A percentile compares a stretch with the other conserved stretches of the same genome.
These are phyloP conservation scores for Chironomus riparius DNA, from an alignment of 2,888 invertebrate genomes.

Conservation along the genomic window DNA sequence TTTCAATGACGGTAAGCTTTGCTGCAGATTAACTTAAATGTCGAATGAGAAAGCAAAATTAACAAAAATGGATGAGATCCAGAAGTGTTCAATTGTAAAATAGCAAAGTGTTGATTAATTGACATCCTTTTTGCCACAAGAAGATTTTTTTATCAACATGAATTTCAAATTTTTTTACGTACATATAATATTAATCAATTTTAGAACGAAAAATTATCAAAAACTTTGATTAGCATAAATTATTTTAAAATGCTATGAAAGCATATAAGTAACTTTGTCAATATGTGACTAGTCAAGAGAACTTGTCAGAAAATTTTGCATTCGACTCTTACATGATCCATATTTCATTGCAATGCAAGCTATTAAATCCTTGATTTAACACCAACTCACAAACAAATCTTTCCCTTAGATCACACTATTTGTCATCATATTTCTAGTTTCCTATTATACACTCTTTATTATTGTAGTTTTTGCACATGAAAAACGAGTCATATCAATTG, in stretches of 20 bases:
- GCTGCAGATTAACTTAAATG: too few species aligned
- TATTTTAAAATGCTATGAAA: too few species aligned
- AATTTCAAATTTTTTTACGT: not conserved
- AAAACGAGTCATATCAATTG: not conserved
- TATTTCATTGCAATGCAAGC: not conserved
- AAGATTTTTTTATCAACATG: not conserved
- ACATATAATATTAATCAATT: not conserved
- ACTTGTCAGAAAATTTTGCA: not conserved
- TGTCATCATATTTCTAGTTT: not conserved
- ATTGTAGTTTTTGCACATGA: not conserved
- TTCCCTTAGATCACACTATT: not conserved
- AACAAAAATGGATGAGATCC: too few species aligned
- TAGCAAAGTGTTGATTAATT: too few species aligned
- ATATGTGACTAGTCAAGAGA: slow-evolving; percentile 5
- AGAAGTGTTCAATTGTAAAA: too few species aligned
- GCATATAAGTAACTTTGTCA: not conserved
- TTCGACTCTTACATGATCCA: not conserved
- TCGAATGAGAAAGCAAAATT: too few species aligned
- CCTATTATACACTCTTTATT: not conserved
- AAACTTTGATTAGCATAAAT: not conserved
- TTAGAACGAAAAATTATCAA: not conserved
- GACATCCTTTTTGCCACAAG: not conserved
- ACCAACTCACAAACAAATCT: not conserved
- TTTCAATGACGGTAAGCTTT: too few species aligned
- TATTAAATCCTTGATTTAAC: slow-evolving; percentile 18